A percentile compares a stretch with the other conserved stretches of the same genome.
Evolutionary conservation across 2,797 vertebrate genomes (phyloP).

Genomic region (Todus mexicanus): DNA sequence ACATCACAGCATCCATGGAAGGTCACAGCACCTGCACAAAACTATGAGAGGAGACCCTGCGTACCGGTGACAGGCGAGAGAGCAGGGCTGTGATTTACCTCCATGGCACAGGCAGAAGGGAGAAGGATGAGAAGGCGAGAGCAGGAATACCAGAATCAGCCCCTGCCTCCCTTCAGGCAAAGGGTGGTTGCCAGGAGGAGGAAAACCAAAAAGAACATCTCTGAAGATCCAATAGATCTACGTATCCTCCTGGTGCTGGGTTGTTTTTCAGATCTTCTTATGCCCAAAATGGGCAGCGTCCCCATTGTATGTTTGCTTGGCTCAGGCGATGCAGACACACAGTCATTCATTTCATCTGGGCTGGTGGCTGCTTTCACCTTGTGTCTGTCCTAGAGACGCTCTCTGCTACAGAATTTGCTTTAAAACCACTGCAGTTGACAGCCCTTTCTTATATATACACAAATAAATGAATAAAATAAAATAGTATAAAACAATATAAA

Average conservation of each 20-base stretch:
- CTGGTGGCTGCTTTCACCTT: constrained; percentile 28
- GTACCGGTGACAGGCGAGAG: background rate
- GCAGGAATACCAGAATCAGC: background rate
- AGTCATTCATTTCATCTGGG: constrained; percentile 30
- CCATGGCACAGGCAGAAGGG: background rate
- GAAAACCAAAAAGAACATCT: background rate
- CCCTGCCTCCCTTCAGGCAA: background rate
- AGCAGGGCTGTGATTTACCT: background rate
- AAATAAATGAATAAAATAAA: background rate
- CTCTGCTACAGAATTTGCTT: background rate
- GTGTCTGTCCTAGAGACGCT: constrained; percentile 9
- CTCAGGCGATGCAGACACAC: background rate
- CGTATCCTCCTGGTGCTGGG: background rate
- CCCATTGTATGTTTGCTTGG: background rate
- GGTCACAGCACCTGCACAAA: background rate
- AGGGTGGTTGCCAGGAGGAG: background rate
- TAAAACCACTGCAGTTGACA: background rate
- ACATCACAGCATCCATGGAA: background rate
- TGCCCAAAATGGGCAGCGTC: background rate
- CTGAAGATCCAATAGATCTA: background rate
- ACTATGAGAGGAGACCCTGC: accelerated
- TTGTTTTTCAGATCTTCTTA: background rate
- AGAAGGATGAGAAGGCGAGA: background rate
- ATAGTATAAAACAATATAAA: background rate
- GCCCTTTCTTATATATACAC: background rate